Percentiles rank a stretch among this genome's conserved stretches.
Evolutionary conservation across 2,113 vertebrate genomes (phyloP).

Genomic region (Chamaea fasciata): DNA sequence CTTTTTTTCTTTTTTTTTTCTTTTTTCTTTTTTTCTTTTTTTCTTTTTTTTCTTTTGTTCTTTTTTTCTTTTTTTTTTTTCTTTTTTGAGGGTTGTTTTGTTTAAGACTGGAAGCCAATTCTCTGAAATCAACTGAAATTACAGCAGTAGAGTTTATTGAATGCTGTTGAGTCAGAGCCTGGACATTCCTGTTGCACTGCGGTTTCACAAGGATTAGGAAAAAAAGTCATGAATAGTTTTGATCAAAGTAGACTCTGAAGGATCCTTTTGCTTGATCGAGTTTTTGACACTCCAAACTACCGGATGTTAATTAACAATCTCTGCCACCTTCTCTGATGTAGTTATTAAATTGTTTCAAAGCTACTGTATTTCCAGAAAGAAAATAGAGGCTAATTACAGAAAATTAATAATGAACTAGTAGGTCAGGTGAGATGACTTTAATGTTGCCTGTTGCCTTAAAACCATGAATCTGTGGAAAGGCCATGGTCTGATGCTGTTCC

Average conservation of each 20-base stretch:
- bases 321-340: slow-evolving; percentile 22
- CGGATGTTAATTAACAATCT: slow-evolving; percentile 31
- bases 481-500: neutral
- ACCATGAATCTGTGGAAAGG: neutral
- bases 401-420: neutral
- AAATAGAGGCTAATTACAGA: neutral
- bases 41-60: neutral
- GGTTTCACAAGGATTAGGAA: neutral
- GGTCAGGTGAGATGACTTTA: neutral
- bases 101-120: neutral
- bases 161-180: neutral
- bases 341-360: slow-evolving; percentile 46
- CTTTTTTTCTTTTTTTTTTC: neutral
- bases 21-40: neutral
- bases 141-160: neutral
- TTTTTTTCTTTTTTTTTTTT: neutral
- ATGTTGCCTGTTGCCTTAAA: neutral
- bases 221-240: neutral
- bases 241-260: neutral
- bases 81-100: neutral
- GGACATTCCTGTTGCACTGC: neutral
- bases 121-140: neutral
- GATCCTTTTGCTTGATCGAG: slow-evolving; percentile 15
- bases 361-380: neutral
- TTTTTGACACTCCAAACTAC: neutral